Conservation (phyloP, 2,797 vertebrate species). For the Scyliorhinus canicula region DNA sequence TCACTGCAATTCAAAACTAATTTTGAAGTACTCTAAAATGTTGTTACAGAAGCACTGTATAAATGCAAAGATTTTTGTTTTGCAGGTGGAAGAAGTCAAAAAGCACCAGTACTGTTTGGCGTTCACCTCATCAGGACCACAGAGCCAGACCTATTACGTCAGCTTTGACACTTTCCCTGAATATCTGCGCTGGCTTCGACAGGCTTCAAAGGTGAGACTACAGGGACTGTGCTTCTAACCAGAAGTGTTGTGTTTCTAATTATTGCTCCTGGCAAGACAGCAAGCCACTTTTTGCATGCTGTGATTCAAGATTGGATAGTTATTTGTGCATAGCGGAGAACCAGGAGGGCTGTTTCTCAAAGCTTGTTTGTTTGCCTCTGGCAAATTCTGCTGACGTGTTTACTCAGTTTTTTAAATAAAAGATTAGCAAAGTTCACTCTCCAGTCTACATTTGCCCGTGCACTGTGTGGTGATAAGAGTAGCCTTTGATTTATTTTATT, state of each 20-base stretch:
- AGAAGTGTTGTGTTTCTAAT: not conserved
- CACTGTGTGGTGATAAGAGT: not conserved
- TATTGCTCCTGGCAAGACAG: conserved; percentile 25
- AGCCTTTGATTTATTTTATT: not conserved
- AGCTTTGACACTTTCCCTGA: conserved; percentile 96
- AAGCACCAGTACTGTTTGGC: conserved; percentile 96
- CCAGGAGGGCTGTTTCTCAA: not conserved
- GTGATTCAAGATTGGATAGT: conserved; percentile 19
- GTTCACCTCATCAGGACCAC: conserved; percentile 91
- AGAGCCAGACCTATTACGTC: conserved; percentile 95
- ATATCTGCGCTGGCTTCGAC: conserved; percentile 90
- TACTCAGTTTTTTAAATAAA: not conserved
- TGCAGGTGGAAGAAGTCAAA: conserved; percentile 93
- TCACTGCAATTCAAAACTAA: conserved; percentile 38
- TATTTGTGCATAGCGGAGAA: not conserved
- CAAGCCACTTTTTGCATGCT: conserved; percentile 9
- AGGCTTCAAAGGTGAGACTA: conserved; percentile 80
- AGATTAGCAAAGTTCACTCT: not conserved
- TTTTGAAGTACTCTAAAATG: not conserved
- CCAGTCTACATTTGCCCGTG: not conserved
- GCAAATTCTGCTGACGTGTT: conserved; percentile 9
- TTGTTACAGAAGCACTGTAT: conserved; percentile 37
- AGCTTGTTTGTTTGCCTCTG: conserved; percentile 20
- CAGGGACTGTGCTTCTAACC: conserved; percentile 33
- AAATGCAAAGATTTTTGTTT: conserved; percentile 38